Percentiles rank a stretch among this genome's conserved stretches.
phyloP scores from a whole-genome alignment of 2,888 invertebrate genomes.

The Aphidoletes aphidimyza region DNA sequence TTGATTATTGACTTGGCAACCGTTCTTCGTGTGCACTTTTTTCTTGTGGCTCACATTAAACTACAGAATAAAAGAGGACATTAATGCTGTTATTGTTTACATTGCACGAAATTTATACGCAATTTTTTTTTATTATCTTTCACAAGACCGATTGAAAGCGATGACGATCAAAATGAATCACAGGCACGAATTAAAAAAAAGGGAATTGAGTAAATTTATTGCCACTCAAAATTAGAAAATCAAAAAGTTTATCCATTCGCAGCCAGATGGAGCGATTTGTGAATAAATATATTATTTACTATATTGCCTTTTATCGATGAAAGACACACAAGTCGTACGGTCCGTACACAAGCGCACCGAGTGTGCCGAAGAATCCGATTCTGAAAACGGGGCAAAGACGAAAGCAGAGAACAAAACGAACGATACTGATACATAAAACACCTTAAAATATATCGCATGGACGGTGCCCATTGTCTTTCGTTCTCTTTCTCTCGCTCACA shows the following conservation, averaged over 20 bases:
- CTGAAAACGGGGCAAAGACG: not conserved
- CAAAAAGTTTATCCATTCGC: conserved; percentile 28
- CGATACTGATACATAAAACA: conserved; percentile 42
- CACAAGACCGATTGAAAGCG: not conserved
- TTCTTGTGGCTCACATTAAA: not conserved
- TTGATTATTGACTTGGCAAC: conserved; percentile 5
- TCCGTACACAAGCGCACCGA: conserved; percentile 16
- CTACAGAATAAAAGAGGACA: not conserved
- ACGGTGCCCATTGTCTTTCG: not conserved
- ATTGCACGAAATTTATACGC: not conserved
- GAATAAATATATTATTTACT: not conserved
- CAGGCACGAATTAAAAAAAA: not conserved
- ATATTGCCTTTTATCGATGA: conserved; percentile 43
- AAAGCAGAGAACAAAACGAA: conserved; percentile 35
- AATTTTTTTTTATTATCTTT: too few species aligned
- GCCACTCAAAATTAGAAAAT: conserved; percentile 13
- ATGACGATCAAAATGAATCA: not conserved
- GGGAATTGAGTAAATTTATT: conserved; percentile 28
- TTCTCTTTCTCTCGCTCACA: not conserved
- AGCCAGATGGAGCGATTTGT: conserved; percentile 23
- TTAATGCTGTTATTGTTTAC: not conserved
- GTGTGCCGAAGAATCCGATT: not conserved
- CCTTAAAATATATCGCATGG: conserved; percentile 34
- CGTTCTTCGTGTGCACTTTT: not conserved
- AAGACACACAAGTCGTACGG: too few species aligned